Percentiles rank a stretch among this genome's conserved stretches.
phyloP scores from a whole-genome alignment of 1,140 invertebrate species.

The Pseudobourletiella spinata region DNA sequence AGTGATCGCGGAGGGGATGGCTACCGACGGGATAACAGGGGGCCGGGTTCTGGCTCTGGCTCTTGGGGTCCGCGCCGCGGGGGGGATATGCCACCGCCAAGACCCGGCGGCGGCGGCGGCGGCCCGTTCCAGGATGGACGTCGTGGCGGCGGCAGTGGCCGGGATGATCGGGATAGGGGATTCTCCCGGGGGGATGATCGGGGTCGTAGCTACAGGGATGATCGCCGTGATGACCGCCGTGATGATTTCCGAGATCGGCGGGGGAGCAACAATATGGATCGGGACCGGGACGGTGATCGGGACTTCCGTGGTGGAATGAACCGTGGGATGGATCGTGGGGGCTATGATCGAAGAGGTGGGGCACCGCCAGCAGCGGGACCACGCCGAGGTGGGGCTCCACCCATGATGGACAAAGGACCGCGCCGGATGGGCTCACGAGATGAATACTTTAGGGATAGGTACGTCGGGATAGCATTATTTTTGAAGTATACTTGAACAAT shows the following conservation, averaged over 20 bases:
- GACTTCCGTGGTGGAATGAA: background rate
- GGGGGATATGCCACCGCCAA: background rate
- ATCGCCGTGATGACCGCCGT: background rate
- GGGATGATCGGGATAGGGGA: background rate
- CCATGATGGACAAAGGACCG: too few species aligned
- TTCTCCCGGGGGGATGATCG: background rate
- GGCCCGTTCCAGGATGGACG: conserved; percentile 1
- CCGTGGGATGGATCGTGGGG: background rate
- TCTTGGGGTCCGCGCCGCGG: background rate
- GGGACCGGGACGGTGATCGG: background rate
- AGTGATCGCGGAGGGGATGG: conserved; percentile 9
- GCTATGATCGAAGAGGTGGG: background rate
- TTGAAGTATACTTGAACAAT: background rate
- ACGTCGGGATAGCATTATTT: background rate
- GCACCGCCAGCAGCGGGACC: background rate
- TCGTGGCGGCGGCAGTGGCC: background rate
- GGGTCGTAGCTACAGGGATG: background rate
- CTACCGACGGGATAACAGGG: background rate
- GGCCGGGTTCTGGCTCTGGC: too few species aligned
- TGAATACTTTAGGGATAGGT: conserved; percentile 1
- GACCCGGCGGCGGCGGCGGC: background rate
- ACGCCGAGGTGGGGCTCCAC: background rate
- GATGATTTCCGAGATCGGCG: background rate
- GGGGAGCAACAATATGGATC: background rate
- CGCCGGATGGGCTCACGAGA: background rate